These are phyloP conservation scores for Yoshiicerus persimilis DNA, from an alignment of 1,140 invertebrate genomes.

Conservation along the genomic window DNA sequence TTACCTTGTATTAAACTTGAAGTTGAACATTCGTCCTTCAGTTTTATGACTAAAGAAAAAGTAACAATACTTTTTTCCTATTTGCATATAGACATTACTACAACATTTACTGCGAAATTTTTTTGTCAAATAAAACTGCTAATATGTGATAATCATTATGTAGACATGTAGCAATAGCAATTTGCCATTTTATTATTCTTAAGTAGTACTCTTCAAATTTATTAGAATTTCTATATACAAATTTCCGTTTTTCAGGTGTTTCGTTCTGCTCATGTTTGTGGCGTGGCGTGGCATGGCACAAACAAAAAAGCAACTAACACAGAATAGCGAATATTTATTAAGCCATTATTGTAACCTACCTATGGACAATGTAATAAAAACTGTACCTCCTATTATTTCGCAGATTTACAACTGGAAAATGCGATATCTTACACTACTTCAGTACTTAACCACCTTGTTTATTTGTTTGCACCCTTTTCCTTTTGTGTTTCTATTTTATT, in stretches of 20 bases:
- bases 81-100: neutral
- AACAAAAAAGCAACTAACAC: neutral
- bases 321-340: neutral
- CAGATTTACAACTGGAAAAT: neutral
- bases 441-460: neutral
- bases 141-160: neutral
- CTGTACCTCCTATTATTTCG: neutral
- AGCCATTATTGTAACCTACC: neutral
- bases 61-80: neutral
- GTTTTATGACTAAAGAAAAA: constrained; percentile 12
- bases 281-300: neutral
- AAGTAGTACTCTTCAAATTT: neutral
- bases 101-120: neutral
- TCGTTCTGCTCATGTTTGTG: too few species aligned
- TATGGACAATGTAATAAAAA: neutral
- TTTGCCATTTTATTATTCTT: constrained; percentile 1
- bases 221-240: neutral
- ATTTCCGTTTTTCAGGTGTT: neutral
- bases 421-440: neutral
- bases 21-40: constrained; percentile 3
- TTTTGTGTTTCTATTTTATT: neutral
- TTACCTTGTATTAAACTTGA: neutral
- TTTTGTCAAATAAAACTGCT: neutral
- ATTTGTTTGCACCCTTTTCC: neutral
- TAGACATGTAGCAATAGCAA: neutral